Base-by-base conservation (phyloP, 2,888 invertebrate genomes). In the Amiota minor region DNA sequence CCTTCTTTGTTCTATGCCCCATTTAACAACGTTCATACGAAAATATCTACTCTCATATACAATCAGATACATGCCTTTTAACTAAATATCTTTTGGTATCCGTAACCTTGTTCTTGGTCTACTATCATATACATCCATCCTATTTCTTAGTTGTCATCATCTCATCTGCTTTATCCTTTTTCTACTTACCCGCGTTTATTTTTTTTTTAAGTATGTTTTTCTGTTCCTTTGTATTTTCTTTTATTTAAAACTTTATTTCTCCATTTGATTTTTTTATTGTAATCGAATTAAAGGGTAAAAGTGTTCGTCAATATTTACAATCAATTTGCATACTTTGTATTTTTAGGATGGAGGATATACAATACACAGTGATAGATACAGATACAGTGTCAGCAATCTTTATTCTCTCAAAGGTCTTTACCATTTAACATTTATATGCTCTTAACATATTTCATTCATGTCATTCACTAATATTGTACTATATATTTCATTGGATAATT, bases 1-100 rank as follows among this genome's bases (percentile, higher is more conserved):
- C 76, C 75, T 62, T 69, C 70, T 56, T 14, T 76, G 72, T 75
- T 77, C 77, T 76, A 86, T 81, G 88, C 83, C 79, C 82, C 88
- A 88, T 88, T 88, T 87, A n/a, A 12, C 53, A n/a, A 12, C 53
- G 14, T 53, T 83, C 78, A 80, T 73, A 55, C 73, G 49, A 50
- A 65, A 35, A 35, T 35, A 35, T 35, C 35, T 35, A 65, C 49
- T 8, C 69, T 14, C 47, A 75, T 65, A 14, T 12, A 61, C 9
- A 49, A 18, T 47, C 59, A 49, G 20, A 23, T 61, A 18, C 20
- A 46, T 20, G 70, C 23, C 49, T 70, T 56, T 2, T 56, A 20
- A 53, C 53, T 18, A 12, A 9, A 11, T 59, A 20, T 16, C 11
- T 10, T 9, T 35, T 35, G 6, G 18, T 59, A 18, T 16, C 4